A percentile compares a stretch with the other conserved stretches of the same genome.
Evolutionary conservation across 2,113 vertebrate genomes (phyloP).

Genomic region (Centrocercus urophasianus): DNA sequence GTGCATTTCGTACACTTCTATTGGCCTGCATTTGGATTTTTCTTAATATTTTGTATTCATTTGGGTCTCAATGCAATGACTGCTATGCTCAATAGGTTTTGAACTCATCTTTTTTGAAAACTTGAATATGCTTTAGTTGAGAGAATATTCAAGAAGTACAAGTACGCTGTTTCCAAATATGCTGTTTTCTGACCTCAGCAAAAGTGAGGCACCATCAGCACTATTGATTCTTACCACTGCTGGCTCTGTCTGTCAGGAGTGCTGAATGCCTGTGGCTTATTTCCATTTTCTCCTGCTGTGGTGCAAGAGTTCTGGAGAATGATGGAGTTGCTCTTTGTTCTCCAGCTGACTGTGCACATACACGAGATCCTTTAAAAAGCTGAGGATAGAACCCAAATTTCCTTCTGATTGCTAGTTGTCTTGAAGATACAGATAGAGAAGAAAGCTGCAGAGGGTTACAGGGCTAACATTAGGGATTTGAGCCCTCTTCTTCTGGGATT

Average conservation of each 20-base stretch:
- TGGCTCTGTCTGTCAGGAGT: background rate
- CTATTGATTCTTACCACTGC: background rate
- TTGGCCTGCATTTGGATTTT: background rate
- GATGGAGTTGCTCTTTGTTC: background rate
- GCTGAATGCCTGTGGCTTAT: constrained; percentile 1
- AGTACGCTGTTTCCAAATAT: background rate
- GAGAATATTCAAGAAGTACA: background rate
- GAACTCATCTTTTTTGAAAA: background rate
- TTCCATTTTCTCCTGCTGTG: background rate
- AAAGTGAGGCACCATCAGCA: background rate
- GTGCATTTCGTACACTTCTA: background rate
- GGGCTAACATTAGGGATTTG: background rate
- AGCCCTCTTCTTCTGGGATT: background rate
- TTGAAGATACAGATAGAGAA: background rate
- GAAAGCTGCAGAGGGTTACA: background rate
- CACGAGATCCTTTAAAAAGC: background rate
- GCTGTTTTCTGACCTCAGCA: background rate
- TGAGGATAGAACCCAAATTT: background rate
- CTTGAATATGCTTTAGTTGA: background rate
- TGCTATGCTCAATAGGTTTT: background rate
- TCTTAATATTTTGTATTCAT: background rate
- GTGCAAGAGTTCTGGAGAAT: background rate
- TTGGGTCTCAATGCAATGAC: background rate
- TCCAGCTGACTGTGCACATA: background rate
- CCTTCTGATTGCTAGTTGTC: background rate